Evolutionary conservation across 2,888 invertebrate genomes (phyloP).

Genomic region (Thymelicus sylvestris): DNA sequence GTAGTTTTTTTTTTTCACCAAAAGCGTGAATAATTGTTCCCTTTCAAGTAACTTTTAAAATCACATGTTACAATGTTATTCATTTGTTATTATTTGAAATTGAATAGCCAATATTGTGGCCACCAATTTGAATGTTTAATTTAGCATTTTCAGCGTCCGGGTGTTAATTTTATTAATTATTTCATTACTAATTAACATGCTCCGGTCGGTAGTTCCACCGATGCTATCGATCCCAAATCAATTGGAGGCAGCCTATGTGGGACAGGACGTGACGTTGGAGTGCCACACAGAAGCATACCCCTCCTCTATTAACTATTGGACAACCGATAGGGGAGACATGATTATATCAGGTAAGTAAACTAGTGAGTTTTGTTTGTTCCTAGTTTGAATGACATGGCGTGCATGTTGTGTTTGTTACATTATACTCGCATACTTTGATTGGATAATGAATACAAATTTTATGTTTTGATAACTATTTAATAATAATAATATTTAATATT

Average conservation of each 20-base stretch:
- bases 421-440: no score
- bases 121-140: conserved; percentile 29
- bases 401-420: no score
- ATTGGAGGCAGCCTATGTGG: conserved; percentile 94
- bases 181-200: conserved; percentile 38
- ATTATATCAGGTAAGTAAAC: conserved; percentile 91
- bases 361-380: no score
- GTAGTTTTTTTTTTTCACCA: conserved; percentile 1
- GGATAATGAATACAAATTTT: no score
- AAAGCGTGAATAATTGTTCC: neutral
- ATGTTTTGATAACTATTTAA: no score
- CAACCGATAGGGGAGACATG: conserved; percentile 95
- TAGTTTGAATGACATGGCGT: no score
- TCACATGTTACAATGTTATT: conserved; percentile 2
- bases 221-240: conserved; percentile 97
- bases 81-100: conserved; percentile 10
- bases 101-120: conserved; percentile 26
- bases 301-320: conserved; percentile 97
- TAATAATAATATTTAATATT: no score
- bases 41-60: neutral
- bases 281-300: conserved; percentile 97
- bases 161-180: conserved; percentile 26
- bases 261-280: conserved; percentile 94
- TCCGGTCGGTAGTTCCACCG: conserved; percentile 90
- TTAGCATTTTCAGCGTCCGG: conserved; percentile 14